phyloP scores from a whole-genome alignment of 2,888 invertebrate species.

The Zaprionus lineosus region DNA sequence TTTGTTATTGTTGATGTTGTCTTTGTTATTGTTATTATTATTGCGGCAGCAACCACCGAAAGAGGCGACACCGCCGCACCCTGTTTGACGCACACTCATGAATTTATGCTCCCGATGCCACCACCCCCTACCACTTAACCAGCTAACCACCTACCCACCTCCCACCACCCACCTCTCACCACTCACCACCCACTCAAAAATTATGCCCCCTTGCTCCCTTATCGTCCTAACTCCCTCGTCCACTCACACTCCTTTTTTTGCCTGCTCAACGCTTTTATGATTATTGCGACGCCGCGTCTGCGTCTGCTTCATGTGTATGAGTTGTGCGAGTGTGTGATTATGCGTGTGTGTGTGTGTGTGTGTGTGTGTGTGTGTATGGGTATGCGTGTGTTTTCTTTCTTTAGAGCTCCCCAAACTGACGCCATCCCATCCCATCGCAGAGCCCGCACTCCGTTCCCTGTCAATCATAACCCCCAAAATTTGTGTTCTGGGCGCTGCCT shows the following conservation, averaged over 20 bases:
- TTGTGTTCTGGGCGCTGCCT: conserved; percentile 20
- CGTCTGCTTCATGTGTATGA: conserved; percentile 53
- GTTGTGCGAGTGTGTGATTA: background rate
- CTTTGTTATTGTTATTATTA: background rate
- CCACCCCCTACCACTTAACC: background rate
- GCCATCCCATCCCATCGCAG: conserved; percentile 27
- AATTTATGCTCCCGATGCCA: conserved; percentile 26
- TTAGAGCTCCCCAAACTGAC: conserved; percentile 53
- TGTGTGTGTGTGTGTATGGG: background rate
- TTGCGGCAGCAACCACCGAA: conserved; percentile 2
- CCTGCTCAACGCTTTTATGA: conserved; percentile 60
- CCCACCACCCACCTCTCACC: background rate
- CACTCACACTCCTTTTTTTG: background rate
- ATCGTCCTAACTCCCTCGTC: background rate
- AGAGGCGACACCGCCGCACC: conserved; percentile 17
- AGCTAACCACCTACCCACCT: background rate
- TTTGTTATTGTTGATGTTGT: background rate
- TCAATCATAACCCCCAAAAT: conserved; percentile 55
- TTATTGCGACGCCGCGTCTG: conserved; percentile 77
- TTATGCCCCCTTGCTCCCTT: background rate
- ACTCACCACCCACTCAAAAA: background rate
- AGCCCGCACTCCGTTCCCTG: conserved; percentile 22
- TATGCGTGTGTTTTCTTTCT: conserved; percentile 6
- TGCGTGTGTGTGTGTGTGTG: background rate
- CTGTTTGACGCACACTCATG: conserved; percentile 52